phyloP scores from a whole-genome alignment of 2,888 invertebrate species.

The Beris morrisii region DNA sequence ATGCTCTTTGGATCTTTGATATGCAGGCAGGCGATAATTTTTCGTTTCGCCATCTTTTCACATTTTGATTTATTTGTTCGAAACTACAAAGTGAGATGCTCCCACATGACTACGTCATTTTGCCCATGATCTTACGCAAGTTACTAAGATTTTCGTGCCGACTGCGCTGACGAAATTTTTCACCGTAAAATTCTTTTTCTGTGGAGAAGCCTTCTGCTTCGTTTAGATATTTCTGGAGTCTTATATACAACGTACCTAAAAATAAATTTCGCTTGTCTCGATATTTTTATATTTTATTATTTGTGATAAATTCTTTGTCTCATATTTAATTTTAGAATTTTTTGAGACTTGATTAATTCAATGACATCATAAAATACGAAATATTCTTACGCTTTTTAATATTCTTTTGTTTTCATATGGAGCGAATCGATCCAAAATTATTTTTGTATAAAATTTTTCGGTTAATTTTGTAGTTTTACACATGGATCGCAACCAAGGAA shows the following conservation, averaged over 20 bases:
- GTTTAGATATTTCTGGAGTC: slow-evolving; percentile 18
- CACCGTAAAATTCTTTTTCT: too few relatives aligned
- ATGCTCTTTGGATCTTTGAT: neutral
- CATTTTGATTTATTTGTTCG: slow-evolving; percentile 15
- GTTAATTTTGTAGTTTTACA: neutral
- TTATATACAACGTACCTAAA: slow-evolving; percentile 5
- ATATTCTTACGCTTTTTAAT: slow-evolving; percentile 9
- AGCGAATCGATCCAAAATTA: slow-evolving; percentile 11
- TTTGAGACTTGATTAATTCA: slow-evolving; percentile 11
- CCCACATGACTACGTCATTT: too few relatives aligned
- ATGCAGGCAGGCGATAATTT: neutral
- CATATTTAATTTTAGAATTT: slow-evolving; percentile 24
- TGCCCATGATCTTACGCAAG: too few relatives aligned
- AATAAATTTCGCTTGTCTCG: slow-evolving; percentile 6
- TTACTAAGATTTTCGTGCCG: too few relatives aligned
- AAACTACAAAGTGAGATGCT: too few relatives aligned
- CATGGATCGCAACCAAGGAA: too few relatives aligned
- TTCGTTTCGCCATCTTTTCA: too few relatives aligned
- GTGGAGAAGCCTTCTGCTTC: neutral
- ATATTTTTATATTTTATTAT: slow-evolving; percentile 11
- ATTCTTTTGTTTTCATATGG: slow-evolving; percentile 9
- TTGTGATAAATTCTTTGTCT: slow-evolving; percentile 16
- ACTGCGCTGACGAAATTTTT: too few relatives aligned
- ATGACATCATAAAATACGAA: slow-evolving; percentile 17
- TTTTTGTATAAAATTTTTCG: neutral